Evolutionary conservation across 2,113 vertebrate species (phyloP), one percentile per base, ranked within the genome.

Genomic region (Nipponia nippon): DNA sequence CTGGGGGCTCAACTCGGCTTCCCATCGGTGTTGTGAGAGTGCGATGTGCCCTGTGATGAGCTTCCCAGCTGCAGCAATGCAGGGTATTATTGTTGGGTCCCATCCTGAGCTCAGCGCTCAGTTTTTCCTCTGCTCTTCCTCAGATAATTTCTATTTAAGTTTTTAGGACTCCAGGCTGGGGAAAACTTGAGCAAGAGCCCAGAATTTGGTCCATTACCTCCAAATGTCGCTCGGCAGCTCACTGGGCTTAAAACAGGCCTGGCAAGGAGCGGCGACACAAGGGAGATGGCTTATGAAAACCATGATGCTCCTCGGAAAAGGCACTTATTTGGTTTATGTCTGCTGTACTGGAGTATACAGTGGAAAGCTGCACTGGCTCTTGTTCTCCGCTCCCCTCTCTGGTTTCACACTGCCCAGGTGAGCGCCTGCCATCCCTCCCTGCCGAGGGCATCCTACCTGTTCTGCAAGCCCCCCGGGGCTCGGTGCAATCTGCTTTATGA

Each of bases 41-140:
- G 11, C 53, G 78, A 82, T 36, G 66, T 56, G 93, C 75, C 44
- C 90, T 52, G 47, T 94, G 82, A 95, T 61, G 94, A 95, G 87
- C 70, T 79, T 83, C 79, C 76, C 95, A 91, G 89, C 83, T 80
- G 95, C 8, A 88, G 81, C 84, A 52, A 11, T 0, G 3, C 87
- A 25, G 76, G 49, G 73, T 95, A 32, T 94, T 96, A 84, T 96
- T 95, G 62, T 91, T 97, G 95, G 94, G 89, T 59, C 71, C 76
- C 78, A 73, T 87, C 87, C 87, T 91, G 94, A 94, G 84, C 93
- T 62, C 82, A 40, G 53, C 0, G 1, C 94, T 97, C 91, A 95
- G 61, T 92, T 97, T 97, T 97, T 97, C 96, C 95, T 92, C 91
- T 92, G 61, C 79, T 71, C 36, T 95, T 63, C 85, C 66, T 92